phyloP scores from a whole-genome alignment of 2,113 vertebrate species.

The Lamprotornis superbus region DNA sequence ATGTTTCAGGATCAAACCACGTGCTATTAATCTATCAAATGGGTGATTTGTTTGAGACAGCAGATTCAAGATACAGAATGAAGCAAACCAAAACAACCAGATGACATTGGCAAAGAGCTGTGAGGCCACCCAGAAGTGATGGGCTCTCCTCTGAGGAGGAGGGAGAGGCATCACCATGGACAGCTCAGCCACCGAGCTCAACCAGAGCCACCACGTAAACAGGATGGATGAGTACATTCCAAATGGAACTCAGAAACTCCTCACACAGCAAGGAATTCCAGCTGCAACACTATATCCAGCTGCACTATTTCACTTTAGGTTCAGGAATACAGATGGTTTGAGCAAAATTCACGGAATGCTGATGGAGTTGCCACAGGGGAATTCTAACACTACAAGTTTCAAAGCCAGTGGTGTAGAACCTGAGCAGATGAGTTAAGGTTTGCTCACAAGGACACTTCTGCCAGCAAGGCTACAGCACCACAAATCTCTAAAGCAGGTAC shows the following conservation, averaged over 20 bases:
- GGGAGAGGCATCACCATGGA: constrained; percentile 41
- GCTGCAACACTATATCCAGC: neutral
- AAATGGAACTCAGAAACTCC: neutral
- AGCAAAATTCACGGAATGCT: neutral
- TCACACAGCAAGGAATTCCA: neutral
- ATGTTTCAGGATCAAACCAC: neutral
- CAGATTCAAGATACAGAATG: neutral
- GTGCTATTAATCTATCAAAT: neutral
- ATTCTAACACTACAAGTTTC: neutral
- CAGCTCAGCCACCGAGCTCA: constrained; percentile 24
- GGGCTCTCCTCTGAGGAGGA: neutral
- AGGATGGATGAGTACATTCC: neutral
- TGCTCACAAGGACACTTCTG: neutral
- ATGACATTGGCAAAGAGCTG: neutral
- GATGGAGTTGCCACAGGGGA: neutral
- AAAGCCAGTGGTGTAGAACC: neutral
- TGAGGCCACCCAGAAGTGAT: neutral
- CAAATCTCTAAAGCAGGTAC: neutral
- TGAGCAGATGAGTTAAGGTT: neutral
- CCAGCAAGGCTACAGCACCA: neutral
- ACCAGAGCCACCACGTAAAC: neutral
- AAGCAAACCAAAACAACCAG: neutral
- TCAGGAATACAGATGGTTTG: neutral
- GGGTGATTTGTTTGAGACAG: neutral
- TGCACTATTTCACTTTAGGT: neutral